Evolutionary conservation across 35 echinoderm and acorn worm genomes (phyloP), one percentile per base, ranked within the genome.

Genomic region (Chiridota heheva): DNA sequence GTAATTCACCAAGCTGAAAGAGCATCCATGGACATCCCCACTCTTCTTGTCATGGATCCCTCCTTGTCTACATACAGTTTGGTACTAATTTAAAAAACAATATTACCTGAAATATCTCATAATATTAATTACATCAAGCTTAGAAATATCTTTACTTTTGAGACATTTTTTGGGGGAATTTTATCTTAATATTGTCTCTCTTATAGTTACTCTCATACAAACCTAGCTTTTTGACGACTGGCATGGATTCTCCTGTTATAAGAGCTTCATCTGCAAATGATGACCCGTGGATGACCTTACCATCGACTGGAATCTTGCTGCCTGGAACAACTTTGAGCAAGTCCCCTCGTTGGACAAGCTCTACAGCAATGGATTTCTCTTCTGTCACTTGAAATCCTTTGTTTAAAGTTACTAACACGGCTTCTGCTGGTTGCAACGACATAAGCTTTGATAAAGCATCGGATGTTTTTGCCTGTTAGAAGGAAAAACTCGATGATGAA

Each of bases 161-260:
- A n/a, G n/a, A n/a, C n/a, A n/a, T n/a, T n/a, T n/a, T n/a, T n/a
- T n/a, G n/a, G n/a, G n/a, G n/a, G n/a, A n/a, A n/a, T n/a, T n/a
- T n/a, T n/a, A n/a, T n/a, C n/a, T n/a, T n/a, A n/a, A n/a, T n/a
- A n/a, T n/a, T n/a, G n/a, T n/a, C n/a, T n/a, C n/a, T n/a, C n/a
- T n/a, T n/a, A n/a, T 63, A 8, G 29, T 30, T 18, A 7, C 60
- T 63, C 0, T 46, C 5, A 28, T 29, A 22, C 63, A 25, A 65
- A 98, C 95, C 95, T 88, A 78, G 84, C 77, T 91, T 98, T 63
- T 98, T 98, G 33, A 84, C 58, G 15, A 98, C 85, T 26, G 93
- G 95, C 95, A 98, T 98, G 6, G 95, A 98, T 64, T 98, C 95
- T 48, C 95, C 95, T 1, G 95, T 98, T 58, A 98, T 98, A 29